Percentiles rank a stretch among this genome's conserved stretches.
phyloP scores from a whole-genome alignment of 64 coral and sea anemone species.

The Orbicella faveolata region DNA sequence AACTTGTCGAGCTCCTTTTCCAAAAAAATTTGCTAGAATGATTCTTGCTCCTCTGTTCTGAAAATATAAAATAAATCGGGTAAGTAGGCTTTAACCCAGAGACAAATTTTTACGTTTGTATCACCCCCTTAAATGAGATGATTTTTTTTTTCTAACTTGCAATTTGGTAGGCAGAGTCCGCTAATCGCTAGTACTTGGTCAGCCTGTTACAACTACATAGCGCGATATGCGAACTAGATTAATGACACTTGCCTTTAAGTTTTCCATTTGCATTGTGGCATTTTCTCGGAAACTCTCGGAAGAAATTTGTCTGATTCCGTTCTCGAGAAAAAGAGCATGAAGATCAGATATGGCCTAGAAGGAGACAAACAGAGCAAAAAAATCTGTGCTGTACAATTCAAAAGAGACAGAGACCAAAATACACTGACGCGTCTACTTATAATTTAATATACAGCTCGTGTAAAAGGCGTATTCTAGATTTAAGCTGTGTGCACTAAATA shows the following conservation, averaged over 20 bases:
- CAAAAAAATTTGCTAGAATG: constrained; percentile 88
- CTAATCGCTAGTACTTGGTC: too few relatives aligned
- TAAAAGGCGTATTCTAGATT: too few relatives aligned
- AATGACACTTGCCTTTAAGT: constrained; percentile 50
- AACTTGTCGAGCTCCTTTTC: constrained; percentile 73
- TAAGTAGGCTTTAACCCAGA: too few relatives aligned
- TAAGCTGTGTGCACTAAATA: too few relatives aligned
- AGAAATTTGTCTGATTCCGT: constrained; percentile 56
- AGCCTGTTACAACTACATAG: too few relatives aligned
- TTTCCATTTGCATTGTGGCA: constrained; percentile 63
- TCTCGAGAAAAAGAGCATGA: constrained; percentile 42
- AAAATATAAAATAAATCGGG: background rate
- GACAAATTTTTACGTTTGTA: background rate
- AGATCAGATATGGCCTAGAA: constrained; percentile 75
- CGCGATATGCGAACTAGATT: background rate
- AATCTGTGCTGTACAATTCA: background rate
- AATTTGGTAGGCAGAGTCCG: too few relatives aligned
- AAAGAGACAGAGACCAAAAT: too few relatives aligned
- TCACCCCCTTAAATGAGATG: background rate
- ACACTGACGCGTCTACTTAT: too few relatives aligned
- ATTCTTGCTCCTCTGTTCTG: constrained; percentile 89
- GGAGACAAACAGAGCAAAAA: background rate
- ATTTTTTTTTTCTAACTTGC: background rate
- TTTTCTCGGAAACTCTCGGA: constrained; percentile 70
- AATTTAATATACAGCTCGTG: too few relatives aligned